Conservation (phyloP, 2,113 vertebrate species). For the Hippopotamus amphibius region DNA sequence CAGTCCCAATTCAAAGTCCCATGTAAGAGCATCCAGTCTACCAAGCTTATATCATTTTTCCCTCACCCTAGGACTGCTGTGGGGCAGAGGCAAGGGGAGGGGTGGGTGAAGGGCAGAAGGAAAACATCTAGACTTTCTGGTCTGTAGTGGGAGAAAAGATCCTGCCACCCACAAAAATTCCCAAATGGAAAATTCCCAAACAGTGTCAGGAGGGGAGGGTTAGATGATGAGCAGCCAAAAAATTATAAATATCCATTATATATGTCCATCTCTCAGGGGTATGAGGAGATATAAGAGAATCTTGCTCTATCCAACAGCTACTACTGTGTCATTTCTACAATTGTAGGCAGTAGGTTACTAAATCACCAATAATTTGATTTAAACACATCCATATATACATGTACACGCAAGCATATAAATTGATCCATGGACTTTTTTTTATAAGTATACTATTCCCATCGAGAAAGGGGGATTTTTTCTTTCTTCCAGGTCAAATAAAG, state of each 20-base stretch:
- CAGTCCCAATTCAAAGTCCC: background rate
- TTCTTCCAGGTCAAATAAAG: conserved; percentile 48
- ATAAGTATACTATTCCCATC: background rate
- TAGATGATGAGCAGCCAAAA: background rate
- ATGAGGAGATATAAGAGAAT: background rate
- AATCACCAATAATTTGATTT: background rate
- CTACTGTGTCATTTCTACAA: background rate
- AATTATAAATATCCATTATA: background rate
- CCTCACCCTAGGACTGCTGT: background rate
- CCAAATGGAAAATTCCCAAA: conserved; percentile 13
- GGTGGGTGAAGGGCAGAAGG: background rate
- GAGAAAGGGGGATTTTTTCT: conserved; percentile 12
- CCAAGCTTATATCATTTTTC: background rate
- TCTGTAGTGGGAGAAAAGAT: background rate
- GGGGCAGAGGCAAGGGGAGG: background rate
- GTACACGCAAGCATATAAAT: background rate
- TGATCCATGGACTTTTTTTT: background rate
- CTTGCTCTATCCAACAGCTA: background rate
- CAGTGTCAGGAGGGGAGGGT: background rate
- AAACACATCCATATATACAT: background rate
- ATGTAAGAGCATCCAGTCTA: background rate
- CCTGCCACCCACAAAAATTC: background rate
- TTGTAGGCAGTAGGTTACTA: background rate
- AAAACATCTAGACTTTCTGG: background rate
- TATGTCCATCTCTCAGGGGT: background rate